Base-by-base conservation (phyloP, 2,888 invertebrate species). In the Teleogryllus oceanicus region DNA sequence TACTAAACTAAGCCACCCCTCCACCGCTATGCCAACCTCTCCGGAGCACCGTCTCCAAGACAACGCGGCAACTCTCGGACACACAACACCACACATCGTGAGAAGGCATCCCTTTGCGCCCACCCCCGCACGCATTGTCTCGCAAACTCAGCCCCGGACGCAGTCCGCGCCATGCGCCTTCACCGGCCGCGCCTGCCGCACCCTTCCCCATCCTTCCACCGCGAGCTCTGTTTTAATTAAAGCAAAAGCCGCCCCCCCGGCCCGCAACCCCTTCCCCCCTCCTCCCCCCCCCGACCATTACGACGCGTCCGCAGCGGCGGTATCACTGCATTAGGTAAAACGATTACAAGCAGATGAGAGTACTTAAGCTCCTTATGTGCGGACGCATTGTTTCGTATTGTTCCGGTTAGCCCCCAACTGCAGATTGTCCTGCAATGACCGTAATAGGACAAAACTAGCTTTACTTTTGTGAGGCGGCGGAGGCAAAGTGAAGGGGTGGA, bases 321-420 rank as follows among this genome's bases (percentile, higher is more conserved):
- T 62, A 62, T 62, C 62, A 62, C 62, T 62, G 62, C 62, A 62
- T 62, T 62, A 62, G 62, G 62, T 62, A 62, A 62, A 62, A 62
- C 62, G 62, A 62, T 62, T 62, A 62, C 62, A 62, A 37, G 62
- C 62, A 62, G 62, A 62, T 62, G 62, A 62, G n/a, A 62, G 62
- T 62, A 62, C 62, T 62, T 62, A 62, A 62, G 62, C 62, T 62
- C 62, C 62, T 62, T 62, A 62, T 62, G 62, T 62, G 62, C 62
- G 62, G 62, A 62, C 62, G 62, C 62, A 62, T 62, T 62, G 62
- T 62, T 62, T 62, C 62, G 62, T 62, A 62, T 62, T 62, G 62
- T 62, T 62, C 62, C 62, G 62, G 62, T 62, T 62, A 62, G 62
- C 62, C 62, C 62, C n/a, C 62, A 62, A 62, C 62, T 62, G 62